phyloP scores from a whole-genome alignment of 2,888 invertebrate species.

The Leucophenga maculata region DNA sequence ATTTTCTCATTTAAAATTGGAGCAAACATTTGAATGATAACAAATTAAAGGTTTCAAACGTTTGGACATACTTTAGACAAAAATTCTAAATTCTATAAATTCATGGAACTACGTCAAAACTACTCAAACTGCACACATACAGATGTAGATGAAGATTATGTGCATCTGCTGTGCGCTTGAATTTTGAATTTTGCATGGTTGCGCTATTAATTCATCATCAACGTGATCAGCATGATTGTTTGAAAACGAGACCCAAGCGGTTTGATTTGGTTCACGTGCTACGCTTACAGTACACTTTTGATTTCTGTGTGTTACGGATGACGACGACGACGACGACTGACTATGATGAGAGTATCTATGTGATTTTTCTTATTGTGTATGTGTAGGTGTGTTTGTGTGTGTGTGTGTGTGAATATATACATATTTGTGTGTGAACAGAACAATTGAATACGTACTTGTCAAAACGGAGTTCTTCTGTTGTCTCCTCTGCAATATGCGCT shows the following conservation, averaged over 20 bases:
- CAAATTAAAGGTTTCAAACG: too few relatives aligned
- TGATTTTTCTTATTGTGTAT: slow-evolving; percentile 18
- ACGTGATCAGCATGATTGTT: background rate
- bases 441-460: slow-evolving; percentile 70
- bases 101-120: too few relatives aligned
- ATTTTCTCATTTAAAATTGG: too few relatives aligned
- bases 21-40: too few relatives aligned
- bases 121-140: too few relatives aligned
- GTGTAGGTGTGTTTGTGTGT: slow-evolving; percentile 26
- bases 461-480: slow-evolving; percentile 72
- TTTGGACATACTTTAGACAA: too few relatives aligned
- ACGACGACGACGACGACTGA: too few relatives aligned
- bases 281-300: background rate
- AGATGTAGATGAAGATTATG: too few relatives aligned
- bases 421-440: slow-evolving; percentile 21
- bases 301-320: too few relatives aligned
- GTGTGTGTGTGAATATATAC: slow-evolving; percentile 19
- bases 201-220: slow-evolving; percentile 4
- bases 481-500: slow-evolving; percentile 78
- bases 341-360: background rate
- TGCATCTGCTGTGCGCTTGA: background rate
- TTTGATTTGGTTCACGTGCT: slow-evolving; percentile 7
- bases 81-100: too few relatives aligned
- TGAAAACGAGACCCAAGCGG: background rate
- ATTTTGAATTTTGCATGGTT: background rate